Conservation (phyloP, 2,113 vertebrate species). For the Spilogale gracilis region DNA sequence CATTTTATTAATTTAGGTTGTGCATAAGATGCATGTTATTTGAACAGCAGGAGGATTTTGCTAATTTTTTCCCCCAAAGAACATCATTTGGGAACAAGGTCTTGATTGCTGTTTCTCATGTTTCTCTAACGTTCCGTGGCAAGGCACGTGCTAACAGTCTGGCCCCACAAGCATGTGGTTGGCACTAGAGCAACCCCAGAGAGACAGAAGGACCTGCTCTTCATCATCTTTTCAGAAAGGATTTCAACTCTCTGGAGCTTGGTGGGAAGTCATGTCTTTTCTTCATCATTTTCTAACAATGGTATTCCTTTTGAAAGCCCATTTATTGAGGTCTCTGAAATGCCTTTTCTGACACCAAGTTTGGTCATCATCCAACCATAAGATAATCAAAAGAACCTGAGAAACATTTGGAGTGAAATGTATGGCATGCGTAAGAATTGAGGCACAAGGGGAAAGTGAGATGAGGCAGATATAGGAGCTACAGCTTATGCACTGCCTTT, state of each 20-base stretch:
- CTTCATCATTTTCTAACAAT: conserved; percentile 63
- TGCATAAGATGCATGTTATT: neutral
- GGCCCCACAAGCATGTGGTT: conserved; percentile 29
- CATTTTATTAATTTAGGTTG: conserved; percentile 40
- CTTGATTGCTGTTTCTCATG: neutral
- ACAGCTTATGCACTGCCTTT: conserved; percentile 19
- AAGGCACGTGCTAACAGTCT: neutral
- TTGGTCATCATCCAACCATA: conserved; percentile 55
- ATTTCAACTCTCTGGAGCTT: conserved; percentile 57
- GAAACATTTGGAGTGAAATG: conserved; percentile 57
- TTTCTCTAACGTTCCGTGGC: conserved; percentile 50
- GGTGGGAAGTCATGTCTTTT: neutral
- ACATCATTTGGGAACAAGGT: neutral
- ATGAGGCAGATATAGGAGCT: conserved; percentile 30
- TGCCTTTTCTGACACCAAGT: conserved; percentile 45
- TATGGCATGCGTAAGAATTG: neutral
- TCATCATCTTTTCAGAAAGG: conserved; percentile 58
- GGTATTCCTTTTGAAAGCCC: conserved; percentile 49
- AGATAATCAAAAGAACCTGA: conserved; percentile 65
- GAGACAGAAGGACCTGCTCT: conserved; percentile 54
- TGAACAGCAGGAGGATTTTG: neutral
- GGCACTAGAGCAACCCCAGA: neutral
- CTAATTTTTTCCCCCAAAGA: neutral
- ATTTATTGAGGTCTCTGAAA: conserved; percentile 61
- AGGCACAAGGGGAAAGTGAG: conserved; percentile 38